phyloP scores from a whole-genome alignment of 2,113 vertebrate species.

The Indicator indicator region DNA sequence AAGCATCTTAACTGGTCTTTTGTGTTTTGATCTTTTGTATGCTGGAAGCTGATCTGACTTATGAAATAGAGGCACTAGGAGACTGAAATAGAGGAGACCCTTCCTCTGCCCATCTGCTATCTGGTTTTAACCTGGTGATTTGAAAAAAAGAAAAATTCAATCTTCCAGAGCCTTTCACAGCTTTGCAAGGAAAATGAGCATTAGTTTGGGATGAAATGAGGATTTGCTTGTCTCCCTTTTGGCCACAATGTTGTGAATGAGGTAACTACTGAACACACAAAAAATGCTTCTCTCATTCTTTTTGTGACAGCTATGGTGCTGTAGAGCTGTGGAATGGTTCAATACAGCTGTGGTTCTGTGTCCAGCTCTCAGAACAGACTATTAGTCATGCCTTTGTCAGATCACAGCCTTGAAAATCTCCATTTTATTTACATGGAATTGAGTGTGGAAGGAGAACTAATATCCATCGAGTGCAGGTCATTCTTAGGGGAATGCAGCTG shows the following conservation, averaged over 20 bases:
- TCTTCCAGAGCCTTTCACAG: not conserved
- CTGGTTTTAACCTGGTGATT: not conserved
- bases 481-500: not conserved
- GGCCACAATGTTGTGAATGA: not conserved
- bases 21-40: not conserved
- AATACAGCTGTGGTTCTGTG: not conserved
- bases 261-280: not conserved
- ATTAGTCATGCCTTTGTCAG: not conserved
- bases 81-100: not conserved
- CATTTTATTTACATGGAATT: not conserved
- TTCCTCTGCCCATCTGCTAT: not conserved
- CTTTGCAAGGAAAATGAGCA: not conserved
- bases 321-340: not conserved
- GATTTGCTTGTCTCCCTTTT: not conserved
- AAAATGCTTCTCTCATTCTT: not conserved
- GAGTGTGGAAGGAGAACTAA: not conserved
- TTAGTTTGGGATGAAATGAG: not conserved
- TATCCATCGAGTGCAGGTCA: not conserved
- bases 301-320: not conserved
- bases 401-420: not conserved
- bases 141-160: not conserved
- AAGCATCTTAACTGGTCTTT: not conserved
- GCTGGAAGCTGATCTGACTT: not conserved
- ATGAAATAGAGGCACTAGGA: not conserved
- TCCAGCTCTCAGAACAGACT: not conserved